These are phyloP conservation scores for Mythimna lalbum DNA, from an alignment of 2,888 invertebrate species.

Conservation along the genomic window DNA sequence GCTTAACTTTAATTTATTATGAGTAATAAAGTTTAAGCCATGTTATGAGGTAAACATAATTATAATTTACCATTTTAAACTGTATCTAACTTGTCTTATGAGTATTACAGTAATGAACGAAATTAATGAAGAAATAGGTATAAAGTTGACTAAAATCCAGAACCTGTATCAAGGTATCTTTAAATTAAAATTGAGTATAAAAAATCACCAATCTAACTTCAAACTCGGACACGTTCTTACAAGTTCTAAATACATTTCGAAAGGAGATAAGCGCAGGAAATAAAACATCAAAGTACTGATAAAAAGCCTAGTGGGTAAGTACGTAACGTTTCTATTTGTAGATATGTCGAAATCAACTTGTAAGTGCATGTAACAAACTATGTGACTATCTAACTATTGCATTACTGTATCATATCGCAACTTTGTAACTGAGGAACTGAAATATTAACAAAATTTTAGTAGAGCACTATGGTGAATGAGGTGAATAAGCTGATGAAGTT, in stretches of 20 bases:
- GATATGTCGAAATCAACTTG: constrained; percentile 66
- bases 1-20: background rate
- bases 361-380: constrained; percentile 44
- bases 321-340: constrained; percentile 70
- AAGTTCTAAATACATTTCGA: constrained; percentile 71
- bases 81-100: no score
- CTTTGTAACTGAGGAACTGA: background rate
- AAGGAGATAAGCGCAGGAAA: constrained; percentile 84
- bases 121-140: background rate
- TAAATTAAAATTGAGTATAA: background rate
- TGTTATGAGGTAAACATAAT: background rate
- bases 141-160: background rate
- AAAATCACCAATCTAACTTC: constrained; percentile 1
- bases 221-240: constrained; percentile 50
- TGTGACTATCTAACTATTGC: constrained; percentile 26
- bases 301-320: constrained; percentile 60
- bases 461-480: background rate
- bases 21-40: background rate
- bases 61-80: background rate
- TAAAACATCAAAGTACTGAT: constrained; percentile 85
- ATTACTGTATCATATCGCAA: background rate
- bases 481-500: background rate
- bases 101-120: no score
- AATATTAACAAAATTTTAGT: constrained; percentile 17
- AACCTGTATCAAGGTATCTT: no score